Evolutionary conservation across 2,113 vertebrate genomes (phyloP).

Genomic region (Myotis yumanensis): DNA sequence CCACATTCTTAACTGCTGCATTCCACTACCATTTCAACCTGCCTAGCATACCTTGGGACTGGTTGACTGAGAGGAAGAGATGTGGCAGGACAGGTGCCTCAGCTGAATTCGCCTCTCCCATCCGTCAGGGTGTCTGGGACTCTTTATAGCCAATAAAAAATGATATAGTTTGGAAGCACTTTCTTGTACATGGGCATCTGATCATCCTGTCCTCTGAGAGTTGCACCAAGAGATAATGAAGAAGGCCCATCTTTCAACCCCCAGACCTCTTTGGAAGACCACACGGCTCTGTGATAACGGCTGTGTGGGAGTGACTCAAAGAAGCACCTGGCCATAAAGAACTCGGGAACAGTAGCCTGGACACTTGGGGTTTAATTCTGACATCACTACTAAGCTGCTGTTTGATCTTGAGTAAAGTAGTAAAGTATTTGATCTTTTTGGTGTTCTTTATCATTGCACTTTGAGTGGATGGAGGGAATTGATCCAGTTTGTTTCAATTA

Average conservation of each 20-base stretch:
- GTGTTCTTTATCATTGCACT: background rate
- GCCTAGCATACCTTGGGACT: too few relatives aligned
- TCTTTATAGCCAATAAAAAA: background rate
- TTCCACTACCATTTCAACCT: background rate
- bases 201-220: background rate
- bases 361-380: background rate
- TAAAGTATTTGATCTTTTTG: background rate
- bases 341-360: background rate
- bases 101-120: background rate
- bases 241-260: background rate
- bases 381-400: background rate
- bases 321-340: background rate
- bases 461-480: background rate
- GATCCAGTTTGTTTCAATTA: background rate
- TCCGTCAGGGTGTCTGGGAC: background rate
- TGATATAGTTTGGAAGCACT: background rate
- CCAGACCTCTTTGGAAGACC: background rate
- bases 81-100: background rate
- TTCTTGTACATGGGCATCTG: background rate
- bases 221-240: background rate
- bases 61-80: background rate
- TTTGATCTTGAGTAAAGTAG: background rate
- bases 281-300: background rate
- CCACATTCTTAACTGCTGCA: background rate
- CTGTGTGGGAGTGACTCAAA: background rate